Evolutionary conservation across 2,888 invertebrate genomes (phyloP).

Genomic region (Tortricodes alternella): DNA sequence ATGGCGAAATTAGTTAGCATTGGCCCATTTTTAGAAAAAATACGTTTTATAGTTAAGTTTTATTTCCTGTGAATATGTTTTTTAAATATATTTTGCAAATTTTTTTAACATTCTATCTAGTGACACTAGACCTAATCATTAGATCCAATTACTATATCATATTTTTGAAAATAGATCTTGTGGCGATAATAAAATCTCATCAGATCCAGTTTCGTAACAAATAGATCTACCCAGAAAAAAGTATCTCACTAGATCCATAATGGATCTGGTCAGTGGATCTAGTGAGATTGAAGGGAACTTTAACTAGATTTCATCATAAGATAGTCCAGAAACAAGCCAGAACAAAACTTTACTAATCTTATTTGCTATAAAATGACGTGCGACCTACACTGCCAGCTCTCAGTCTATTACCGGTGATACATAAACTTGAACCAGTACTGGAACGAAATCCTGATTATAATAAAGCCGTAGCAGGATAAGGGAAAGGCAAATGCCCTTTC

Average conservation of each 20-base stretch:
- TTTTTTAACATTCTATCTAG: slow-evolving; percentile 1
- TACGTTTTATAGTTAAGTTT: too few relatives aligned
- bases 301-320: not conserved
- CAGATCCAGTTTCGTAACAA: not conserved
- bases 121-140: not conserved
- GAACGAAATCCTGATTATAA: too few relatives aligned
- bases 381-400: too few relatives aligned
- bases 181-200: too few relatives aligned
- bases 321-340: not conserved
- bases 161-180: slow-evolving; percentile 1
- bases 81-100: not conserved
- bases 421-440: too few relatives aligned
- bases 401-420: too few relatives aligned
- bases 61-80: not conserved
- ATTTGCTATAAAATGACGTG: not conserved
- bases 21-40: too few relatives aligned
- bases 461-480: too few relatives aligned
- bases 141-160: not conserved
- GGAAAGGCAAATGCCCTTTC: too few relatives aligned
- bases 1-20: too few relatives aligned
- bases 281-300: too few relatives aligned
- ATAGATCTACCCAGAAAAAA: not conserved
- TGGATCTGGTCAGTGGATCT: too few relatives aligned
- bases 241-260: not conserved
- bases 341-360: not conserved